A percentile compares a stretch with the other conserved stretches of the same genome.
Evolutionary conservation across 2,797 vertebrate species (phyloP).

Genomic region (Typhlichthys subterraneus): DNA sequence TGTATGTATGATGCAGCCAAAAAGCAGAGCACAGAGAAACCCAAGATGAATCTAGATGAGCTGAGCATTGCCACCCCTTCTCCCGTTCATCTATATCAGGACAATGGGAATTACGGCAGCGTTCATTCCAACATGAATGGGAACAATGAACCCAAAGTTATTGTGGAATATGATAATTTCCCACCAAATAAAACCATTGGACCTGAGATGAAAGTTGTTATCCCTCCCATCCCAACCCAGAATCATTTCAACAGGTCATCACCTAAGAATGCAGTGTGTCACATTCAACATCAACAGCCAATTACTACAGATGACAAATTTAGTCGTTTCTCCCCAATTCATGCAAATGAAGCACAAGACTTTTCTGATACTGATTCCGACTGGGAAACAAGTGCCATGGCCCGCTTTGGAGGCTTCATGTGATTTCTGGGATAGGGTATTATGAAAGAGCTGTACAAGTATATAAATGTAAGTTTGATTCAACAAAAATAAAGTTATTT

Average conservation of each 20-base stretch:
- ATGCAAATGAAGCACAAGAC: conserved; percentile 57
- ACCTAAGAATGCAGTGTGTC: conserved; percentile 50
- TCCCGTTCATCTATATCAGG: conserved; percentile 58
- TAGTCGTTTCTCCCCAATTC: conserved; percentile 75
- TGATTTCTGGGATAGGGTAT: conserved; percentile 32
- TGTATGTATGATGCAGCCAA: conserved; percentile 58
- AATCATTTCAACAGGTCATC: conserved; percentile 62
- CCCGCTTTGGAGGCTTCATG: conserved; percentile 69
- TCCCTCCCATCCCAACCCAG: conserved; percentile 71
- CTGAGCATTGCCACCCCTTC: conserved; percentile 49
- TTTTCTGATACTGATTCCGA: conserved; percentile 79
- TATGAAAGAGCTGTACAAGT: not conserved
- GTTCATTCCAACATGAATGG: conserved; percentile 6
- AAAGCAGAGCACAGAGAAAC: conserved; percentile 33
- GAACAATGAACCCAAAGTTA: conserved; percentile 46
- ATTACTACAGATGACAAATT: conserved; percentile 43
- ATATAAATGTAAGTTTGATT: conserved; percentile 14
- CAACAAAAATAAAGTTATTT: conserved; percentile 52
- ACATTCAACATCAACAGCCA: conserved; percentile 45
- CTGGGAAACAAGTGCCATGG: conserved; percentile 80
- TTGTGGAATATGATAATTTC: conserved; percentile 80
- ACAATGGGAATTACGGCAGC: conserved; percentile 33
- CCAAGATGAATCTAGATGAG: conserved; percentile 45
- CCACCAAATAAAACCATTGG: conserved; percentile 81
- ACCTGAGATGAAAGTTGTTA: conserved; percentile 77